Conservation (phyloP, 1,140 invertebrate species). For the Drosophila orosa region DNA sequence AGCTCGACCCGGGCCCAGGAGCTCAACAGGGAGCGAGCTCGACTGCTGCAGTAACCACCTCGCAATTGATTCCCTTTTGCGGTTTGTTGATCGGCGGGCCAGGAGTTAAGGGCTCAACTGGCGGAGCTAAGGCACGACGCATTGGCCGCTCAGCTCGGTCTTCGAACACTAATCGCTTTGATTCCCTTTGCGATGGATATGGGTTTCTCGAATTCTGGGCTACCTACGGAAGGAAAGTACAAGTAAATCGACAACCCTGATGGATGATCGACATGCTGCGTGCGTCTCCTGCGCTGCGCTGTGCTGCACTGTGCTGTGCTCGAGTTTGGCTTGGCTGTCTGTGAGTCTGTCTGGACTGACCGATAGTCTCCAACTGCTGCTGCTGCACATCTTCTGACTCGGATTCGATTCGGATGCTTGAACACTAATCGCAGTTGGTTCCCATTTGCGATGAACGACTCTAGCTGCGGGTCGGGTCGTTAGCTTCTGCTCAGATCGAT, state of each 20-base stretch:
- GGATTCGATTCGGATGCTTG: constrained; percentile 53
- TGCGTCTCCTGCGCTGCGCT: constrained; percentile 12
- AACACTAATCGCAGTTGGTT: constrained; percentile 76
- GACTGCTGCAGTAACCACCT: constrained; percentile 75
- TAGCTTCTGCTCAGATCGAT: constrained; percentile 43
- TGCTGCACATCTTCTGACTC: constrained; percentile 42
- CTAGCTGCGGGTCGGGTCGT: constrained; percentile 25
- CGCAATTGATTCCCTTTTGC: constrained; percentile 79
- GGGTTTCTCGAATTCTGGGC: constrained; percentile 40
- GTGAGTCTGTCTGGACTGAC: constrained; percentile 20
- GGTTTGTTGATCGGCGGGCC: constrained; percentile 73
- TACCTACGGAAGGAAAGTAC: constrained; percentile 52
- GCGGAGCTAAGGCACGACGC: constrained; percentile 58
- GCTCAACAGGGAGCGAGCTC: constrained; percentile 38
- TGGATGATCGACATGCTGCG: constrained; percentile 16
- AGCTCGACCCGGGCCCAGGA: constrained; percentile 43
- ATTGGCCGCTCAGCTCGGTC: constrained; percentile 55
- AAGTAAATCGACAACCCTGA: constrained; percentile 49
- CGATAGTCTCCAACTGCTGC: constrained; percentile 28
- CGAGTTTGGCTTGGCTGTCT: constrained; percentile 2
- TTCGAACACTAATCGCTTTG: constrained; percentile 81
- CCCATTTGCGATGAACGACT: constrained; percentile 71
- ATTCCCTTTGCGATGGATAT: constrained; percentile 79
- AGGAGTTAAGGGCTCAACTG: constrained; percentile 78
- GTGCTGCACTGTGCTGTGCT: neutral